Conservation (phyloP, 2,888 invertebrate genomes). For the Autographa pulchrina region DNA sequence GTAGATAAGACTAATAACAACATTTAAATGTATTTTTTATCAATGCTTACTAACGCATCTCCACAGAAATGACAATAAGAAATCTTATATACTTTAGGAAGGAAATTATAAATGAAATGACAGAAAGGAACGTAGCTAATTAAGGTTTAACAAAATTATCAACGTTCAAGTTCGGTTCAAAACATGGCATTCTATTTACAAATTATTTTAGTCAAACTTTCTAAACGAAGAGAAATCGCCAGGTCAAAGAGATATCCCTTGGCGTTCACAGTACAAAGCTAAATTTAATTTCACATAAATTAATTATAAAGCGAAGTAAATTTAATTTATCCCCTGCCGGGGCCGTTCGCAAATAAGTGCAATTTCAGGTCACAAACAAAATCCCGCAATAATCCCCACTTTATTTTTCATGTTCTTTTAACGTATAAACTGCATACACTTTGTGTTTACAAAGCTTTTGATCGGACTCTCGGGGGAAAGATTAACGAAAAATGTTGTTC, state of each 20-base stretch:
- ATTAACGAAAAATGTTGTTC: constrained; percentile 28
- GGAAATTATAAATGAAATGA: too few relatives aligned
- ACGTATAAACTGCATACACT: constrained; percentile 44
- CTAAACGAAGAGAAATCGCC: constrained; percentile 23
- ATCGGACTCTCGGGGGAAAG: constrained; percentile 25
- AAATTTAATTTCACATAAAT: constrained; percentile 48
- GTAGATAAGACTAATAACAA: too few relatives aligned
- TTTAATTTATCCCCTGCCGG: constrained; percentile 46
- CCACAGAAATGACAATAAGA: too few relatives aligned
- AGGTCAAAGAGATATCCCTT: constrained; percentile 17
- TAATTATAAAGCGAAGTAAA: constrained; percentile 44
- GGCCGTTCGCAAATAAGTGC: constrained; percentile 58
- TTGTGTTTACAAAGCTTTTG: constrained; percentile 43
- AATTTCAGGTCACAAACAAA: constrained; percentile 60
- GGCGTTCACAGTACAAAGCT: constrained; percentile 27
- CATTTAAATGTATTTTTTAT: too few relatives aligned
- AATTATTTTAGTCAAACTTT: constrained; percentile 18
- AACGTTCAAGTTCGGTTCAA: neutral
- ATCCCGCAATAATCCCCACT: constrained; percentile 63
- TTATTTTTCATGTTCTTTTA: constrained; percentile 54
- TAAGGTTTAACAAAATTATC: neutral
- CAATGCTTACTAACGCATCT: too few relatives aligned
- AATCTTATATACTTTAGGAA: too few relatives aligned
- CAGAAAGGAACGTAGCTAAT: neutral
- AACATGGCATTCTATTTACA: neutral